phyloP scores from a whole-genome alignment of 2,113 vertebrate species.

The Monarcha castaneiventris region DNA sequence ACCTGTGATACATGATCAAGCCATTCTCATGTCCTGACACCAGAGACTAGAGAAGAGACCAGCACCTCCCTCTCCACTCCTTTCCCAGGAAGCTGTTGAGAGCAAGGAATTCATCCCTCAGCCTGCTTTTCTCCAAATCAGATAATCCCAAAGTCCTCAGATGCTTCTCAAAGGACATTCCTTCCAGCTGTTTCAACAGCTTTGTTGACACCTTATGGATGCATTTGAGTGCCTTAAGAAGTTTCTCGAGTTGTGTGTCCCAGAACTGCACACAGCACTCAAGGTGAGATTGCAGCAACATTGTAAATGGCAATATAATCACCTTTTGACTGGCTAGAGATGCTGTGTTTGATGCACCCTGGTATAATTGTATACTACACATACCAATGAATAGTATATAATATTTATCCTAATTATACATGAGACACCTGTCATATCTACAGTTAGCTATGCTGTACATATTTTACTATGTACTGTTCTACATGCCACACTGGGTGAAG shows the following conservation, averaged over 20 bases:
- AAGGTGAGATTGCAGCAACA: neutral
- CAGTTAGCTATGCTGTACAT: neutral
- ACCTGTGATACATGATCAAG: no score
- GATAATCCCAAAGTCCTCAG: neutral
- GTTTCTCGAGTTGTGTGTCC: neutral
- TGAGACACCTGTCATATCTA: neutral
- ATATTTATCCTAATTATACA: neutral
- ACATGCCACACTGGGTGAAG: neutral
- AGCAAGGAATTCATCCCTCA: accelerated
- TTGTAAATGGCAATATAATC: neutral
- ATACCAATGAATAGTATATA: neutral
- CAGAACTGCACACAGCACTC: neutral
- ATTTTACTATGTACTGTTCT: neutral
- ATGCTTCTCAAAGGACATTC: neutral
- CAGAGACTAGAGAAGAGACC: neutral
- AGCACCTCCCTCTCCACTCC: neutral
- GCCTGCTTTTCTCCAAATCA: neutral
- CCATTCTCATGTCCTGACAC: neutral
- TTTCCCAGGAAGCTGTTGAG: neutral
- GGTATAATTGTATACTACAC: neutral
- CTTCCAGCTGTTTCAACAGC: neutral
- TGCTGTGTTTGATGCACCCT: neutral
- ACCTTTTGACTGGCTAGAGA: neutral
- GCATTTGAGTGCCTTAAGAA: neutral
- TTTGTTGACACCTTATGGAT: neutral